Percentiles rank a stretch among this genome's conserved stretches.
phyloP scores from a whole-genome alignment of 2,113 vertebrate genomes.

The Antigone vipio region DNA sequence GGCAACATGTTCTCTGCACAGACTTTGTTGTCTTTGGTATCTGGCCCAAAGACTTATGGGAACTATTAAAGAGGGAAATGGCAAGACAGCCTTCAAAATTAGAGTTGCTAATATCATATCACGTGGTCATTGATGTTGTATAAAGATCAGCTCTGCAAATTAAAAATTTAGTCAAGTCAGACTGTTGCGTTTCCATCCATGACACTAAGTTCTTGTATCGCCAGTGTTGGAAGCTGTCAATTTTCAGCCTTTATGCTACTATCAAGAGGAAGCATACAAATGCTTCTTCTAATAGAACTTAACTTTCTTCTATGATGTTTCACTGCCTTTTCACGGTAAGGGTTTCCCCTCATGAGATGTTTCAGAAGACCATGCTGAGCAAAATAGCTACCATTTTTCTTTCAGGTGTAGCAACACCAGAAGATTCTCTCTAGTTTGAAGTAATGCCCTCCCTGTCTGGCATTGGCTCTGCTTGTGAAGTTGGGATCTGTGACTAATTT shows the following conservation, averaged over 20 bases:
- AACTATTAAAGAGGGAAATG: neutral
- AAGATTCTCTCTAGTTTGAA: neutral
- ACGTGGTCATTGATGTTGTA: neutral
- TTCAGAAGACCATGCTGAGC: conserved; percentile 55
- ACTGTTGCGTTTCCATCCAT: neutral
- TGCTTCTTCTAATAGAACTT: neutral
- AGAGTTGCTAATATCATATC: neutral
- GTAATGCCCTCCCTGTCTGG: neutral
- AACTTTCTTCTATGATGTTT: conserved; percentile 46
- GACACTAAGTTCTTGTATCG: neutral
- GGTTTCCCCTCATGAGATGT: conserved; percentile 31
- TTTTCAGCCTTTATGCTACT: neutral
- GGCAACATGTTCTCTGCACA: neutral
- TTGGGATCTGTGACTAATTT: neutral
- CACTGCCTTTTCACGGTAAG: conserved; percentile 38
- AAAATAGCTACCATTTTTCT: conserved; percentile 55
- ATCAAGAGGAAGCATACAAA: neutral
- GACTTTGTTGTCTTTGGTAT: neutral
- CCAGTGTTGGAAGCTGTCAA: neutral
- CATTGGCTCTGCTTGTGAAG: neutral
- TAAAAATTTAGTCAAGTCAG: neutral
- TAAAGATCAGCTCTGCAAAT: neutral
- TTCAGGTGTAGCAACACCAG: neutral
- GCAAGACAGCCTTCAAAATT: neutral
- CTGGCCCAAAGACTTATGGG: neutral